phyloP scores from a whole-genome alignment of 2,113 vertebrate genomes.

The Eurystomus gularis region DNA sequence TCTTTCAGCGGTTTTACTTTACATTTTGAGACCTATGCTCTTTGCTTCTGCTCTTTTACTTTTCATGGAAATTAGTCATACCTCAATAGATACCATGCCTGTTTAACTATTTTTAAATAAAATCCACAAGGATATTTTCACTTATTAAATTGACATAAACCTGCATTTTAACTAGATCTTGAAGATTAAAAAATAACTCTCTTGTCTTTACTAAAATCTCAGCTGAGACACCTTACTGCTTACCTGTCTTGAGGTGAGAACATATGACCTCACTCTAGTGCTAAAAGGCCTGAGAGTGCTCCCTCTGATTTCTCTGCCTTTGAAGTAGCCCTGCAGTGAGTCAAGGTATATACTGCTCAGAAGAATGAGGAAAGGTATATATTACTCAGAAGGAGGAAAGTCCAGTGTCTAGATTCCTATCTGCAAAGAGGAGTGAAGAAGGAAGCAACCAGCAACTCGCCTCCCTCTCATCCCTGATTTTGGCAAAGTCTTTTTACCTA shows the following conservation, averaged over 20 bases:
- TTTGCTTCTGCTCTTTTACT: not conserved
- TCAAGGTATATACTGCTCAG: not conserved
- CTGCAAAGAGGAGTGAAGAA: not conserved
- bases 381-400: conserved; percentile 8
- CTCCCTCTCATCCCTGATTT: not conserved
- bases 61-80: not conserved
- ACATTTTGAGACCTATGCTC: not conserved
- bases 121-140: not conserved
- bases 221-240: not conserved
- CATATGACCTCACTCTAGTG: not conserved
- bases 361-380: conserved; percentile 31
- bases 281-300: not conserved
- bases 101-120: not conserved
- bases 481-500: not conserved
- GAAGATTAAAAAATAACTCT: not conserved
- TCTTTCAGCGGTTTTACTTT: not conserved
- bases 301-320: conserved; percentile 25
- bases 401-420: not conserved
- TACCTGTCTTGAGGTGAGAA: not conserved
- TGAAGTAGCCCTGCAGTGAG: conserved; percentile 35
- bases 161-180: not conserved
- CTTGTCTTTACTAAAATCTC: not conserved
- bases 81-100: not conserved
- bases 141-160: not conserved
- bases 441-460: not conserved